Evolutionary conservation across 2,113 vertebrate genomes (phyloP).

Genomic region (Gambusia affinis): DNA sequence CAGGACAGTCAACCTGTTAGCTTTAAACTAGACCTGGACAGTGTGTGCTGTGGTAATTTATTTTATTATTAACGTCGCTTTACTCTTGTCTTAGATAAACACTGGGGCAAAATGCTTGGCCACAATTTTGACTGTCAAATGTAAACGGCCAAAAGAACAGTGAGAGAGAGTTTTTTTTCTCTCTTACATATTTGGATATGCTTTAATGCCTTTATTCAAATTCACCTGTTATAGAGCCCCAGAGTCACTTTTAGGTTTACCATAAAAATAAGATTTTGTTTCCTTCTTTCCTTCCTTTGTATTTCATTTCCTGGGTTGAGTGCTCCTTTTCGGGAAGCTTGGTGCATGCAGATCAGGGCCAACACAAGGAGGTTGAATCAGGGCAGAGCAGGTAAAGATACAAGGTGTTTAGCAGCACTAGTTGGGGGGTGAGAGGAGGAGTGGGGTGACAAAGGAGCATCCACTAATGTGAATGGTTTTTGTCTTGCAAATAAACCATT

Average conservation of each 20-base stretch:
- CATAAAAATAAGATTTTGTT: constrained; percentile 74
- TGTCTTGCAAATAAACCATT: constrained; percentile 73
- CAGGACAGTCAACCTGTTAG: neutral
- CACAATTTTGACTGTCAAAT: constrained; percentile 88
- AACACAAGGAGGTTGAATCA: constrained; percentile 20
- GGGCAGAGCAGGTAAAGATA: constrained; percentile 6
- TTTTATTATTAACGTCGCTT: constrained; percentile 38
- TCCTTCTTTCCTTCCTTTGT: constrained; percentile 28
- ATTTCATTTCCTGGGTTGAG: constrained; percentile 53
- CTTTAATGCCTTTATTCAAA: constrained; percentile 85
- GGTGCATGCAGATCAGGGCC: constrained; percentile 55
- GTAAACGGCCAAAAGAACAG: constrained; percentile 71
- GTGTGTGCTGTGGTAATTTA: constrained; percentile 34
- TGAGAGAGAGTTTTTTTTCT: constrained; percentile 25
- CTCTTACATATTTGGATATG: constrained; percentile 69
- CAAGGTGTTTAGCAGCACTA: constrained; percentile 27
- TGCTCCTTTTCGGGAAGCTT: constrained; percentile 53
- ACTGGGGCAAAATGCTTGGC: constrained; percentile 55
- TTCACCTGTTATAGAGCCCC: constrained; percentile 72
- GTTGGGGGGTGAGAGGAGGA: constrained; percentile 10
- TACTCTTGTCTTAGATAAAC: constrained; percentile 68
- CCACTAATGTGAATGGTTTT: constrained; percentile 51
- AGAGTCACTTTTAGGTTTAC: constrained; percentile 72
- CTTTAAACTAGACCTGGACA: constrained; percentile 47
- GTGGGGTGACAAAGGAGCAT: constrained; percentile 13